Base-by-base conservation (phyloP, 2,888 invertebrate genomes). In the Teinopalpus imperialis region DNA sequence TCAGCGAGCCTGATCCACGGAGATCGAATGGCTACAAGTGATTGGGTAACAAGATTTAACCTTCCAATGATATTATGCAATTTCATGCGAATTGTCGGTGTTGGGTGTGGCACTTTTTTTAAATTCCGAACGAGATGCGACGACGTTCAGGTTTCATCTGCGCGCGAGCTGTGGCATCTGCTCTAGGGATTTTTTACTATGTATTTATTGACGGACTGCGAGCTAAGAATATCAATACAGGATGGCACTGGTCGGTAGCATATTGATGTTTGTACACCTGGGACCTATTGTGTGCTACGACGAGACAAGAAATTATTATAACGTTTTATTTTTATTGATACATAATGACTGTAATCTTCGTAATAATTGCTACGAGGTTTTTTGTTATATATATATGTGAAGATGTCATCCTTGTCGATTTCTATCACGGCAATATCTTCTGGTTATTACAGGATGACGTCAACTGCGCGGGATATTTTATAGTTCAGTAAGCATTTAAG, bases 351-450 rank as follows among this genome's bases (percentile, higher is more conserved):
- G 6, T n/a, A 2, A 14, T 24, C 12, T 16, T 2, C 4, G n/a
- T n/a, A n/a, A n/a, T n/a, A n/a, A 2, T 34, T 21, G 10, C 10
- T 9, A 6, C 2, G 32, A 34, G 12, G n/a, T 4, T 34, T 32
- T 23, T 23, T 26, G 37, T 49, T 54, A 52, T 55, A 52, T 61
- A 57, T 52, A n/a, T n/a, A n/a, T n/a, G n/a, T n/a, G n/a, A n/a
- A n/a, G n/a, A n/a, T n/a, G n/a, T n/a, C n/a, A n/a, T n/a, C n/a
- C n/a, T n/a, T n/a, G n/a, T n/a, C n/a, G n/a, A n/a, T n/a, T n/a
- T n/a, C n/a, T n/a, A n/a, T n/a, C n/a, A n/a, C n/a, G n/a, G n/a
- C n/a, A n/a, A n/a, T n/a, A n/a, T n/a, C n/a, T n/a, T n/a, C n/a
- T n/a, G n/a, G n/a, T n/a, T n/a, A n/a, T n/a, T n/a, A n/a, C n/a